Evolutionary conservation across 2,888 invertebrate species (phyloP), one percentile per base, ranked within the genome.

Genomic region (Sarcophaga variegata): DNA sequence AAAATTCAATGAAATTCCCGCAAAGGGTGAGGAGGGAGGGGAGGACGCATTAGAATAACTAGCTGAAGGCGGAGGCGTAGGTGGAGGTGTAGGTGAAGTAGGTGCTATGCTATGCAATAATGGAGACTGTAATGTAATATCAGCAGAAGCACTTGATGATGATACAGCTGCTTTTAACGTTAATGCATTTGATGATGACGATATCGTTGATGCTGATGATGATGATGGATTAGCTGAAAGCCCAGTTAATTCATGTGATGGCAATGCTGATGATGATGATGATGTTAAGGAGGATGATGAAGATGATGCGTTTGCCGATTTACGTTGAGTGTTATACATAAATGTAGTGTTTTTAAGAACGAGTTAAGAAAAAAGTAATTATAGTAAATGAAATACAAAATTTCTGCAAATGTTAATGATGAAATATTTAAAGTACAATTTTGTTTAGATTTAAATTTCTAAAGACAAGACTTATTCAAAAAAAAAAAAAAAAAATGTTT

Each of bases 311-410:
- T 85, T 89, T 88, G 87, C 84, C 79, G 85, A 83, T 83, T 89
- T 88, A 89, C 88, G 89, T 90, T 89, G 89, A 90, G 89, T 90
- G 89, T 91, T 91, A 90, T 90, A 90, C 90, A 91, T 91, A 91
- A 89, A 90, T 90, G 62, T 70, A 81, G 63, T 69, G 67, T 84
- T 84, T 84, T 76, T 60, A 77, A 82, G 45, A 84, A 81, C 87
- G 70, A 81, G 74, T 72, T 49, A 74, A 72, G 64, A 78, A 81
- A 86, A 81, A 87, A 82, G 60, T 37, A 77, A 82, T 85, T 75
- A 80, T 70, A 80, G 63, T 62, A 75, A 70, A 69, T 67, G 77
- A 77, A 75, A 75, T 77, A 75, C 37, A 74, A 78, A 79, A 64
- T 74, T 78, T 82, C 37, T 78, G 37, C 62, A 81, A 72, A 76